phyloP scores from a whole-genome alignment of 1,140 invertebrate genomes.

The Trichonephila clavata region DNA sequence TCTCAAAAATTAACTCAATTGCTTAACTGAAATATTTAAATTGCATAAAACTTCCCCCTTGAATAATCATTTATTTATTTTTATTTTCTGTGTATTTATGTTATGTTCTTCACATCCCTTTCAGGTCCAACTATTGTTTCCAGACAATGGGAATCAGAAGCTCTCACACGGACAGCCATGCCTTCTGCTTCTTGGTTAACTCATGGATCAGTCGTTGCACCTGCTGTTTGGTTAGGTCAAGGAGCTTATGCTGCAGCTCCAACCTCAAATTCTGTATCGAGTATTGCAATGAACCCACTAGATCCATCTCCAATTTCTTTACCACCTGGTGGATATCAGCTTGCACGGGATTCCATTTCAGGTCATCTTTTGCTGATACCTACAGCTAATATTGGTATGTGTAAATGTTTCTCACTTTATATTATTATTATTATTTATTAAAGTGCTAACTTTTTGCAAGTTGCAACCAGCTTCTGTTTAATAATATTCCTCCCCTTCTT shows the following conservation, averaged over 20 bases:
- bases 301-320: constrained; percentile 83
- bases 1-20: too few species aligned
- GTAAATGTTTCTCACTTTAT: background rate
- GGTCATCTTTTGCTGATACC: constrained; percentile 90
- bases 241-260: constrained; percentile 78
- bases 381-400: constrained; percentile 85
- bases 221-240: constrained; percentile 79
- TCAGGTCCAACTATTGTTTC: constrained; percentile 80
- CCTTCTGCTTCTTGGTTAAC: constrained; percentile 85
- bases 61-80: too few species aligned
- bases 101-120: constrained; percentile 45
- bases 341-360: constrained; percentile 90
- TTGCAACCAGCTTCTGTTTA: too few species aligned
- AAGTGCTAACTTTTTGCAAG: too few species aligned
- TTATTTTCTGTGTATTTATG: too few species aligned
- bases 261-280: constrained; percentile 45
- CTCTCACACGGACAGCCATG: constrained; percentile 81
- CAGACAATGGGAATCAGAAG: constrained; percentile 79
- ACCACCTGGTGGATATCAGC: constrained; percentile 87
- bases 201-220: constrained; percentile 78
- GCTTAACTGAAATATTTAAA: too few species aligned
- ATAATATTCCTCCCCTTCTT: too few species aligned
- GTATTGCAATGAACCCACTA: constrained; percentile 83
- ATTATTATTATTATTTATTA: too few species aligned
- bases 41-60: too few species aligned